These are phyloP conservation scores for Xiphorhynchus elegans DNA, from an alignment of 2,113 vertebrate genomes.

Conservation along the genomic window DNA sequence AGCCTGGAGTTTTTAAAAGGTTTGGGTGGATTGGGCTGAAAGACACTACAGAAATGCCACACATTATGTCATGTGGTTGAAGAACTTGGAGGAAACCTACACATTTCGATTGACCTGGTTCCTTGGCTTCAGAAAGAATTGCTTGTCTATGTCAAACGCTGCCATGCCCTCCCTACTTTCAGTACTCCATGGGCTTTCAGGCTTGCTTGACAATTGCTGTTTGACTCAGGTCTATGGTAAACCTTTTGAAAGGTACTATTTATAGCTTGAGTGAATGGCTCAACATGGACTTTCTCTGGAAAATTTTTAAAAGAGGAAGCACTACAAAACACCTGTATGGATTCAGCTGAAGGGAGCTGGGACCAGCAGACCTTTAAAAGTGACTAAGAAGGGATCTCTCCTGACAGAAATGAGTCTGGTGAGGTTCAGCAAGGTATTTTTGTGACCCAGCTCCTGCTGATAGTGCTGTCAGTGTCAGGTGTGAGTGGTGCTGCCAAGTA, in stretches of 20 bases:
- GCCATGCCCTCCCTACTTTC: accelerated
- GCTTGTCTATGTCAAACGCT: background rate
- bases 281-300: background rate
- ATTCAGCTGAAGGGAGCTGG: background rate
- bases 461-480: background rate
- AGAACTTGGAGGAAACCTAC: background rate
- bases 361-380: background rate
- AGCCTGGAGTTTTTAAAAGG: background rate
- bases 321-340: background rate
- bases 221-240: background rate
- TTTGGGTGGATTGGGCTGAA: background rate
- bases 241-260: background rate
- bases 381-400: background rate
- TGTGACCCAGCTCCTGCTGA: background rate
- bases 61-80: background rate
- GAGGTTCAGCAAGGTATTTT: background rate
- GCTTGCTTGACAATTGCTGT: background rate
- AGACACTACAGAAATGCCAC: background rate
- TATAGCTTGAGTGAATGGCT: background rate
- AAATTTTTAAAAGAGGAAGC: background rate
- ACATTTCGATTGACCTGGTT: background rate
- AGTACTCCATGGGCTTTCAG: background rate
- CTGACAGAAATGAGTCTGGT: background rate
- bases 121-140: background rate
- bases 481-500: background rate